Base-by-base conservation (phyloP, 2,888 invertebrate genomes). In the Leptinotarsa tumamoca region DNA sequence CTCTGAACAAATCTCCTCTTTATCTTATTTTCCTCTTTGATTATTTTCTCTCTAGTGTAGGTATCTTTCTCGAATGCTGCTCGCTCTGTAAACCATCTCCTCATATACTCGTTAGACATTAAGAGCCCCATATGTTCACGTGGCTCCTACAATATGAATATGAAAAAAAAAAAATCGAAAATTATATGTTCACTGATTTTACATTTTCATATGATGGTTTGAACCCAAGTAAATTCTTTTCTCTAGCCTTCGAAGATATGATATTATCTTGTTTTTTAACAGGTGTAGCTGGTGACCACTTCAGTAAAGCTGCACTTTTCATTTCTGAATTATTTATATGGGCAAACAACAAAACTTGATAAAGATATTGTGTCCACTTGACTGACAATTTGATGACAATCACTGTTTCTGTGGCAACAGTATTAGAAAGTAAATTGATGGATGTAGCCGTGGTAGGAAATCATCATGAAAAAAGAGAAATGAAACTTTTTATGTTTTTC, bases 121-220 rank as follows among this genome's bases (percentile, higher is more conserved):
- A 92, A 83, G 85, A 89, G 90, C 81, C 87, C 88, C 83, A 92
- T 89, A 58, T 87, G 49, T 15, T 69, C 63, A 27, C 18, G 52
- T 15, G 63, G 23, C 23, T 74, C 70, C 73, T 74, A n/a, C 4
- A 69, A 63, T 2, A 13, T 63, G 33, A 43, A 17, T 63, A n/a
- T 33, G 33, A 18, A 21, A 21, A 21, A 21, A 21, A 21, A 21
- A 21, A 5, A 23, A 3, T 3, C 23, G 58, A 21, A 10, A 7
- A 18, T 10, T 0, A 4, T 10, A 54, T 54, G 54, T 54, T 69
- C 15, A 82, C 15, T 13, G 21, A 52, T 33, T 76, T 76, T 87
- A 91, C 91, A 87, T 89, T 90, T 84, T 90, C 91, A 83, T 91
- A 91, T 88, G 90, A 90, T n/a, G 90, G 90, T 74, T 88, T 89